Evolutionary conservation across 2,113 vertebrate genomes (phyloP), one percentile per base, ranked within the genome.

Genomic region (Hemibates koningsi): DNA sequence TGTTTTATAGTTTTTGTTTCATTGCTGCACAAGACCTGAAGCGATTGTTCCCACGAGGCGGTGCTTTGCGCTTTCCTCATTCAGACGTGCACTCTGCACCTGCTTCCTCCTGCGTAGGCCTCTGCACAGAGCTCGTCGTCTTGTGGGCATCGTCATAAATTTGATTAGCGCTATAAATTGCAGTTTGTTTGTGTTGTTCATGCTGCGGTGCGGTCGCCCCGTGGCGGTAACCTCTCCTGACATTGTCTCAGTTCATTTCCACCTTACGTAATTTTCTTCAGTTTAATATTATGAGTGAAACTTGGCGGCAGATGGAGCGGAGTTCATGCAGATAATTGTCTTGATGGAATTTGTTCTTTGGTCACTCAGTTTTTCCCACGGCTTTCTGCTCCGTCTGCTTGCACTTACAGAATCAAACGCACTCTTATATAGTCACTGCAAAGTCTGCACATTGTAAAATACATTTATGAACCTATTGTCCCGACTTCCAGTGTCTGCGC

Each of bases 131-230:
- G 9, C 17, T 13, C 6, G 27, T 13, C 52, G 29, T 78, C 73
- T 78, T 78, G 27, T 78, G 73, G 73, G 73, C 45, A 78, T 34
- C 66, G 14, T 68, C 34, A 48, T 43, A 48, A 34, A 88, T 86
- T 57, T 38, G 16, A 85, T 63, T 81, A 48, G 50, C 3, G 16
- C 73, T 32, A 52, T 78, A 34, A 52, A 78, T 50, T 76, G 21
- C 48, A 78, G 59, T 84, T 87, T 89, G 48, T 88, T 89, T 34
- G 81, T 71, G 41, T n/a, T 6, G 57, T 32, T 50, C 71, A 32
- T 1, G 71, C 71, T 7, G 14, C 24, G 3, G 16, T 12, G 27
- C 29, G 52, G 29, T 52, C 10, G 2, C 3, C 45, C 27, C 4
- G 1, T n/a, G 5, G 29, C 81, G 1, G 53, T 36, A 21, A 27